Evolutionary conservation across 1,140 invertebrate genomes (phyloP).

Genomic region (Spodoptera frugiperda): DNA sequence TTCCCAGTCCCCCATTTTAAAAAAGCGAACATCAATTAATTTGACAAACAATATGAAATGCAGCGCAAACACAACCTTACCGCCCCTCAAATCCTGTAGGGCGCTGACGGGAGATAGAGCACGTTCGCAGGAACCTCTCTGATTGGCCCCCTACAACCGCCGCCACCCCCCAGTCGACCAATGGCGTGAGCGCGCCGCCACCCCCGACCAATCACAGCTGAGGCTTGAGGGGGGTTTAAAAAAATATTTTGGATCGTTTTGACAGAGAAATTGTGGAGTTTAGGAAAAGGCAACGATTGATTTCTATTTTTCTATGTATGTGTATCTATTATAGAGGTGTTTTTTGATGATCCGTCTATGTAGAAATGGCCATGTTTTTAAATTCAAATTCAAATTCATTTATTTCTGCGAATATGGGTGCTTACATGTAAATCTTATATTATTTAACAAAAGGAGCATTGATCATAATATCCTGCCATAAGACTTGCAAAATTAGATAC

Average conservation of each 20-base stretch:
- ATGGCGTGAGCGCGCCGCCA: conserved; percentile 35
- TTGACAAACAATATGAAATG: conserved; percentile 77
- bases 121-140: conserved; percentile 58
- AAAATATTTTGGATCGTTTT: conserved; percentile 52
- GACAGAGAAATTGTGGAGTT: conserved; percentile 40
- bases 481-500: too few relatives aligned
- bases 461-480: too few relatives aligned
- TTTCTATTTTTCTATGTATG: conserved; percentile 1
- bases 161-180: conserved; percentile 59
- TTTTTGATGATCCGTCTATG: neutral
- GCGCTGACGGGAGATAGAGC: conserved; percentile 70
- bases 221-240: conserved; percentile 46
- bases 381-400: too few relatives aligned
- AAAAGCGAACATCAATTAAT: conserved; percentile 81
- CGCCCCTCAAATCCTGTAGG: conserved; percentile 66
- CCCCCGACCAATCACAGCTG: conserved; percentile 15
- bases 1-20: conserved; percentile 53
- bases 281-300: conserved; percentile 10
- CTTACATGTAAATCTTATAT: too few relatives aligned
- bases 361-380: too few relatives aligned
- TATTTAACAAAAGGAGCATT: too few relatives aligned
- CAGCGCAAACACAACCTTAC: conserved; percentile 74
- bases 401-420: too few relatives aligned
- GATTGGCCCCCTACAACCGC: conserved; percentile 62
- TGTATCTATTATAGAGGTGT: neutral